phyloP scores from a whole-genome alignment of 2,113 vertebrate species.

The Romanogobio albipinnatus region DNA sequence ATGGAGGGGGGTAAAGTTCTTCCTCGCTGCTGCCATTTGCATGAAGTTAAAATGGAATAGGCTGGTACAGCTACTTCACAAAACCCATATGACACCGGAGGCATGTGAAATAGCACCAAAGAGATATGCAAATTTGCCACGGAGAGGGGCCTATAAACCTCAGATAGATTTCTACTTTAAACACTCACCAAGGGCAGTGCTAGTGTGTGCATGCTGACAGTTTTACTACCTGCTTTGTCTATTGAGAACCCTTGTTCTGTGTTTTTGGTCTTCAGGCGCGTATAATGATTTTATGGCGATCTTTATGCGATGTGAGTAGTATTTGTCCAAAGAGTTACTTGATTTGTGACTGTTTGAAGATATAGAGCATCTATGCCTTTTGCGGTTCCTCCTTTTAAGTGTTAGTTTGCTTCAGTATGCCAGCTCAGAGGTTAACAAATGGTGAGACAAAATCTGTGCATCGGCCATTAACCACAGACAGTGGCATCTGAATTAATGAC shows the following conservation, averaged over 20 bases:
- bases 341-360: background rate
- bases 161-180: slow-evolving; percentile 15
- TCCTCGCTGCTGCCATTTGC: slow-evolving; percentile 32
- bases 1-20: background rate
- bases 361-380: background rate
- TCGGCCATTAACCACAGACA: background rate
- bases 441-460: slow-evolving; percentile 18
- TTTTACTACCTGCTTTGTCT: slow-evolving; percentile 10
- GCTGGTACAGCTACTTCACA: background rate
- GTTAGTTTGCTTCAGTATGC: background rate
- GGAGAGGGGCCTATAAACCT: slow-evolving; percentile 19
- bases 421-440: slow-evolving; percentile 22
- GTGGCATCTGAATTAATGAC: slow-evolving; percentile 36
- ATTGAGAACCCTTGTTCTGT: background rate
- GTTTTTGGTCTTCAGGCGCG: slow-evolving; percentile 20
- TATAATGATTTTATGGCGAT: slow-evolving; percentile 17
- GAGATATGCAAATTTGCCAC: slow-evolving; percentile 17
- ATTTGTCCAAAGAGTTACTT: slow-evolving; percentile 8
- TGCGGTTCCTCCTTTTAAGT: background rate
- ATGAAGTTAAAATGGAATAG: slow-evolving; percentile 35
- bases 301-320: background rate
- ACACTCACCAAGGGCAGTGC: background rate
- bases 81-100: slow-evolving; percentile 20
- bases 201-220: background rate
- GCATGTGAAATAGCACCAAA: slow-evolving; percentile 4